Percentiles rank a stretch among this genome's conserved stretches.
Conservation (phyloP, 92 coral and sea anemone species). For the Actinernus sp. region DNA sequence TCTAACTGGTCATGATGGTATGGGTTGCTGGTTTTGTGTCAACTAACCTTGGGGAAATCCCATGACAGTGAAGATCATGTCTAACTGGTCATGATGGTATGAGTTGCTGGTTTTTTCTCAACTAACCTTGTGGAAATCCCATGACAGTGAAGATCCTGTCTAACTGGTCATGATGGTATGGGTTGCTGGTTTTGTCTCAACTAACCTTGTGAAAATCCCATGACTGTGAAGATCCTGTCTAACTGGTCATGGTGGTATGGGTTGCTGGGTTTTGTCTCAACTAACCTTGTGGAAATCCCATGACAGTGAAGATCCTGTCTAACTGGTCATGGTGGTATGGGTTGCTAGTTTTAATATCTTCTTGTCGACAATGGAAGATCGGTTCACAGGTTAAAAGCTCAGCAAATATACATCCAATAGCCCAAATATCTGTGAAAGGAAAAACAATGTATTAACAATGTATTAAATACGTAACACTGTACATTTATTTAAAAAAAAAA, state of each 20-base stretch:
- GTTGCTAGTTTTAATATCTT: slow-evolving; percentile 97
- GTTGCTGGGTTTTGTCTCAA: slow-evolving; percentile 91
- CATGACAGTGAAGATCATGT: slow-evolving; percentile 77
- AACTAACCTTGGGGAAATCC: not conserved
- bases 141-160: slow-evolving; percentile 94
- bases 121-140: slow-evolving; percentile 97
- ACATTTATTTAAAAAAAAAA: not conserved
- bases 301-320: slow-evolving; percentile 91
- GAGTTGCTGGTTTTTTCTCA: too few relatives aligned
- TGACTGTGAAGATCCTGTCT: slow-evolving; percentile 83
- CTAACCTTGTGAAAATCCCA: too few relatives aligned
- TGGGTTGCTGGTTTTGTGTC: slow-evolving; percentile 97
- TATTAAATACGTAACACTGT: not conserved
- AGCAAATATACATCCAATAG: slow-evolving; percentile 98
- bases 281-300: slow-evolving; percentile 98
- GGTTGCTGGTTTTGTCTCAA: slow-evolving; percentile 98
- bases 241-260: slow-evolving; percentile 97
- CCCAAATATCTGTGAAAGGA: slow-evolving; percentile 87
- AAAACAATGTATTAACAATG: not conserved
- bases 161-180: slow-evolving; percentile 96
- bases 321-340: slow-evolving; percentile 98
- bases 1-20: slow-evolving; percentile 96
- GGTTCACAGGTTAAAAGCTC: slow-evolving; percentile 97
- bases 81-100: slow-evolving; percentile 95
- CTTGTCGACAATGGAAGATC: slow-evolving; percentile 98